Conservation (phyloP, 2,797 vertebrate genomes). For the Parambassis ranga region DNA sequence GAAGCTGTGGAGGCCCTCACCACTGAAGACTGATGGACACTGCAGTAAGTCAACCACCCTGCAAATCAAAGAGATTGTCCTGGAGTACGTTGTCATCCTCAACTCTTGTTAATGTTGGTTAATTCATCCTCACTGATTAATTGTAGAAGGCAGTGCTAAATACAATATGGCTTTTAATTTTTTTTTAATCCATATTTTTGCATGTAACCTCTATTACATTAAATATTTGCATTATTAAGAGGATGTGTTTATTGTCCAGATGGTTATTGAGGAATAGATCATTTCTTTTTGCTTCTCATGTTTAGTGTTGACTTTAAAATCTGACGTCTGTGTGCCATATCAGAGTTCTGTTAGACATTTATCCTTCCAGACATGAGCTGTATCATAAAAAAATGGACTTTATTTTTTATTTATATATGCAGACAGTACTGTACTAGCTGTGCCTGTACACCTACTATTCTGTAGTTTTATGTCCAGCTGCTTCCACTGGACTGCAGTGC, state of each 20-base stretch:
- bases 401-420: conserved; percentile 72
- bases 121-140: background rate
- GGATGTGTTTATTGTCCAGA: background rate
- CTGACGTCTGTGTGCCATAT: conserved; percentile 27
- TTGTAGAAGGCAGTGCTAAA: background rate
- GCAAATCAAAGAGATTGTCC: background rate
- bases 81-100: conserved; percentile 10
- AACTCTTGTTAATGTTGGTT: conserved; percentile 16
- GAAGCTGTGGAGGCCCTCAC: conserved; percentile 89
- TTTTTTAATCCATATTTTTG: conserved; percentile 44
- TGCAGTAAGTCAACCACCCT: background rate
- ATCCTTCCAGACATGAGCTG: conserved; percentile 25
- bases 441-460: conserved; percentile 51
- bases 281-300: conserved; percentile 4
- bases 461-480: conserved; percentile 31
- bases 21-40: conserved; percentile 59
- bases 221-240: conserved; percentile 10
- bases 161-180: conserved; percentile 56
- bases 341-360: conserved; percentile 12
- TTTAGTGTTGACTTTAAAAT: background rate
- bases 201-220: conserved; percentile 40
- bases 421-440: conserved; percentile 56
- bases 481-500: conserved; percentile 8
- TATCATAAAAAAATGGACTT: conserved; percentile 57
- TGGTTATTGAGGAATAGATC: background rate